A percentile compares a stretch with the other conserved stretches of the same genome.
phyloP scores from a whole-genome alignment of 2,888 invertebrate genomes.

The Itoplectis maculator region DNA sequence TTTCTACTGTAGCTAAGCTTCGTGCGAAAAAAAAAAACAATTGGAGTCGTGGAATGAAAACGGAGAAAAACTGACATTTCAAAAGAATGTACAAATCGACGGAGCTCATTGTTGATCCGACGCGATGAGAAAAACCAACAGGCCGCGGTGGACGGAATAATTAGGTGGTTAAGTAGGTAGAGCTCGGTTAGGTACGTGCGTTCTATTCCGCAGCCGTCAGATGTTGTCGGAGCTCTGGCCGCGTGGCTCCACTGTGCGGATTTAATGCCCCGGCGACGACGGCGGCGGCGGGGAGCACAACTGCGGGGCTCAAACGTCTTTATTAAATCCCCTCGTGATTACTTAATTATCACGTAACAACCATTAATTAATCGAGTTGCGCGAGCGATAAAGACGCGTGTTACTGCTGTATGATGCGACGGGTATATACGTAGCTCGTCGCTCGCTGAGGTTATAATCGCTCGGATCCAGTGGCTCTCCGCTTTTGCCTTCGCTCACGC shows the following conservation, averaged over 20 bases:
- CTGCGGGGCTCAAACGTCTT: slow-evolving; percentile 47
- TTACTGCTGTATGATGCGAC: slow-evolving; percentile 7
- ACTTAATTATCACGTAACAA: slow-evolving; percentile 62
- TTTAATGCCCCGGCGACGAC: slow-evolving; percentile 23
- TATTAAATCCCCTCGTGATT: slow-evolving; percentile 58
- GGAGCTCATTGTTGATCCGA: not conserved
- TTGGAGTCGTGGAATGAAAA: not conserved
- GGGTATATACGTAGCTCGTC: not conserved
- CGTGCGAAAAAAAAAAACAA: too few species aligned
- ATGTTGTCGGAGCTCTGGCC: not conserved
- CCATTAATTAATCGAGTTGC: slow-evolving; percentile 69
- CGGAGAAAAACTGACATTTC: not conserved
- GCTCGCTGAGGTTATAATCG: not conserved
- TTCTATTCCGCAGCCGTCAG: not conserved
- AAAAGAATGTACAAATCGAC: not conserved
- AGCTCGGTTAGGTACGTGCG: not conserved
- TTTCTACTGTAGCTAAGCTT: too few species aligned
- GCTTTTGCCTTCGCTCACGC: too few species aligned
- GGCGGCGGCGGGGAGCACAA: too few species aligned
- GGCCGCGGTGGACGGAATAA: not conserved
- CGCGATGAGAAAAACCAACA: not conserved
- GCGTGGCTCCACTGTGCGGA: slow-evolving; percentile 10
- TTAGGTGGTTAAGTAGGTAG: too few species aligned
- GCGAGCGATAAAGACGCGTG: slow-evolving; percentile 40
- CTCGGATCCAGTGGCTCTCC: slow-evolving; percentile 10